Evolutionary conservation across 2,113 vertebrate genomes (phyloP).

Genomic region (Amphiprion percula): DNA sequence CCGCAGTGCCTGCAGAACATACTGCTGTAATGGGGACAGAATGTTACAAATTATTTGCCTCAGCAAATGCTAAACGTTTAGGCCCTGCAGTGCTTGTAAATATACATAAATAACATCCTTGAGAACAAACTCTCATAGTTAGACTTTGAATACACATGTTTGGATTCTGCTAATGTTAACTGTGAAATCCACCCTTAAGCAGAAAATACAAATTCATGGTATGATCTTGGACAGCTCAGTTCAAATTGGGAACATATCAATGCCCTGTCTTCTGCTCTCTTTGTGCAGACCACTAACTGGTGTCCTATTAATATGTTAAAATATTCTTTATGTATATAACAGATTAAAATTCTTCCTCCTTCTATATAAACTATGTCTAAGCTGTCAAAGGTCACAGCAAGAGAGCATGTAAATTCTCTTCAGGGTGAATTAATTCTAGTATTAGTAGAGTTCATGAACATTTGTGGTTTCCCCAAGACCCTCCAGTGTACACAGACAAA

Average conservation of each 20-base stretch:
- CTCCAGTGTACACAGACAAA: conserved; percentile 16
- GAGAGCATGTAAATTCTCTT: conserved; percentile 3
- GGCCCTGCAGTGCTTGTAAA: background rate
- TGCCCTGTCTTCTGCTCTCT: background rate
- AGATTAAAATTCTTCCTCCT: background rate
- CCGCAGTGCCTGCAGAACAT: background rate
- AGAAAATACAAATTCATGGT: conserved; percentile 15
- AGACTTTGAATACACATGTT: background rate
- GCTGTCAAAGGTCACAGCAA: conserved; percentile 42
- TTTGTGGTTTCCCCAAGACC: conserved; percentile 35
- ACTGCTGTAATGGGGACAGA: no score
- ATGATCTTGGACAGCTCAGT: conserved; percentile 43
- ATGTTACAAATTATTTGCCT: background rate
- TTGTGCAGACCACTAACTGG: background rate
- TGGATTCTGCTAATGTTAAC: conserved; percentile 13
- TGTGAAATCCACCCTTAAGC: conserved; percentile 33
- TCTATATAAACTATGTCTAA: background rate
- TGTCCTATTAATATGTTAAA: background rate
- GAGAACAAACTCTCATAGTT: background rate
- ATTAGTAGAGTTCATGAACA: conserved; percentile 52
- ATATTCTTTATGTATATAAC: background rate
- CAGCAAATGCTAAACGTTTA: background rate
- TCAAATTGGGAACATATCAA: background rate
- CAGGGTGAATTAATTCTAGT: conserved; percentile 23
- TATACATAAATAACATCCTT: background rate